phyloP scores from a whole-genome alignment of 2,888 invertebrate species.

The Pantelozetes paolii region DNA sequence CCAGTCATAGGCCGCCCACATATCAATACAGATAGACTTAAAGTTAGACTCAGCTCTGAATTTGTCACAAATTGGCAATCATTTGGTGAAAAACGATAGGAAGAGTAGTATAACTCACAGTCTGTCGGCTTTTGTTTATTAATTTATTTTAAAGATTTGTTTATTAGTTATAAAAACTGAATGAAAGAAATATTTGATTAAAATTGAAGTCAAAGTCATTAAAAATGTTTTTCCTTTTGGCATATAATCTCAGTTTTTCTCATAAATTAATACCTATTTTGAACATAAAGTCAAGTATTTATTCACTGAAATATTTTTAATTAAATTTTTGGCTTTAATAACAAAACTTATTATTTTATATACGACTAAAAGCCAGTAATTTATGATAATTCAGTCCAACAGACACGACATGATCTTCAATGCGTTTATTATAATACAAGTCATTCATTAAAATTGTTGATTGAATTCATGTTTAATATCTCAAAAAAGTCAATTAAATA shows the following conservation, averaged over 20 bases:
- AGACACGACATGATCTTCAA: neutral
- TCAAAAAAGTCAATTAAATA: neutral
- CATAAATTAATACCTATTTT: neutral
- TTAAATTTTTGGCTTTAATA: slow-evolving; percentile 11
- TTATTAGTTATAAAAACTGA: no score
- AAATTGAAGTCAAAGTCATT: neutral
- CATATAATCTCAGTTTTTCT: neutral
- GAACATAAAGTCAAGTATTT: neutral
- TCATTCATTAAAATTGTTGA: neutral
- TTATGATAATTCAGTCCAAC: slow-evolving; percentile 17
- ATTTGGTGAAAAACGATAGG: slow-evolving; percentile 21
- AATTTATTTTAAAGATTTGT: no score
- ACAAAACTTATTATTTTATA: neutral
- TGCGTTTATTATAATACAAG: neutral
- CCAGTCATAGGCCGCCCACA: neutral
- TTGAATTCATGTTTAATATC: neutral
- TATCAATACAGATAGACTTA: neutral
- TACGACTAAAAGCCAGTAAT: neutral
- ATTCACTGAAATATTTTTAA: neutral
- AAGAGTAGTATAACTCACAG: no score
- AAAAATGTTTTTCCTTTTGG: neutral
- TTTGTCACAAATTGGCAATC: no score
- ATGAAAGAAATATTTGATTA: neutral
- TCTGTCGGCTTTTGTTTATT: no score
- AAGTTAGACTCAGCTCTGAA: neutral